Percentiles rank a stretch among this genome's conserved stretches.
These are phyloP conservation scores for Uromys caudimaculatus DNA, from an alignment of 2,797 vertebrate species.

Conservation along the genomic window DNA sequence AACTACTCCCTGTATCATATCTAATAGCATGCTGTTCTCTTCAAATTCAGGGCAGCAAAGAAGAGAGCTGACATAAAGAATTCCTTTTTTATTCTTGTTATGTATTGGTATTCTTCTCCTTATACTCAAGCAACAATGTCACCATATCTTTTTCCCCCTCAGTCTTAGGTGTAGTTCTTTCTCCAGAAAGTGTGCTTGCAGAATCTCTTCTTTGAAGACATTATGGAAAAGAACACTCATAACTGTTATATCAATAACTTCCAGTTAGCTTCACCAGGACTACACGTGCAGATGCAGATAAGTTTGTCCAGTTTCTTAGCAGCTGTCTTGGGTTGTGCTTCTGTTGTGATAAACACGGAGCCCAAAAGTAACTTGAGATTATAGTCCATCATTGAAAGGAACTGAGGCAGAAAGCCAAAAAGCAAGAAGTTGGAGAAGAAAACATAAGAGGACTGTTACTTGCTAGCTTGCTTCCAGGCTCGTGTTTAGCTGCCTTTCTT, in stretches of 20 bases:
- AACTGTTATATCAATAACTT: background rate
- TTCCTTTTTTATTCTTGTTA: slow-evolving; percentile 4
- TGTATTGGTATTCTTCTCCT: background rate
- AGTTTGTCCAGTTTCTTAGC: slow-evolving; percentile 24
- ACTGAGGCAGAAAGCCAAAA: background rate
- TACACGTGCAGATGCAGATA: background rate
- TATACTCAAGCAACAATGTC: background rate
- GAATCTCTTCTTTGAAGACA: background rate
- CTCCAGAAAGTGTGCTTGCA: background rate
- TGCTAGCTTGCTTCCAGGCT: background rate
- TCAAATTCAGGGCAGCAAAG: background rate
- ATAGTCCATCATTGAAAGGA: no score
- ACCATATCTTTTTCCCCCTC: background rate
- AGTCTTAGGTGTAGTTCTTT: background rate
- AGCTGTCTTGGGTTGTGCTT: background rate
- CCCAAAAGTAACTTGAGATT: background rate
- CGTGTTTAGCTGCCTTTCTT: background rate
- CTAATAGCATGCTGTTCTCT: background rate
- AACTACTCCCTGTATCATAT: background rate
- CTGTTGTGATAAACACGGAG: background rate
- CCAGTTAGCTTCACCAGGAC: background rate
- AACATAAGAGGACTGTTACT: background rate
- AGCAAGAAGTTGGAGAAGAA: no score
- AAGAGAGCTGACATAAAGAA: background rate
- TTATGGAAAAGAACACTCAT: background rate